Percentiles rank a stretch among this genome's conserved stretches.
Conservation (phyloP, 2,888 invertebrate genomes). For the Eupithecia exiguata region DNA sequence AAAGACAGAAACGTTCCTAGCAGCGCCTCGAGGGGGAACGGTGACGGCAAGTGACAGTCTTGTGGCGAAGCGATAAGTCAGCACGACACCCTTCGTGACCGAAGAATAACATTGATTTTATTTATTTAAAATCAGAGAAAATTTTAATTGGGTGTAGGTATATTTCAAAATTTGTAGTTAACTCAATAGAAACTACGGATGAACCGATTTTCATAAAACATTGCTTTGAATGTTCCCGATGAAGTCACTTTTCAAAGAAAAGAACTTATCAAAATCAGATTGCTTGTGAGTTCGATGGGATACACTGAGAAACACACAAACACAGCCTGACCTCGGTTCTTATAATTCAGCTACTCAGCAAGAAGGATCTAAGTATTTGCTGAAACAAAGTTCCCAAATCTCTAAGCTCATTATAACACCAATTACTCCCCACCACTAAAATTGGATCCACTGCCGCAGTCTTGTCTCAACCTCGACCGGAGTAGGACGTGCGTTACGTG, state of each 20-base stretch:
- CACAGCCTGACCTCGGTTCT: not conserved
- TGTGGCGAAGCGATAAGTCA: conserved; percentile 61
- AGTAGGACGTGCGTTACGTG: conserved; percentile 63
- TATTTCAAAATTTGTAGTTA: not conserved
- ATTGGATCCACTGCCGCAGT: conserved; percentile 45
- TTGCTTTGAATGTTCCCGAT: not conserved
- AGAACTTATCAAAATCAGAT: not conserved
- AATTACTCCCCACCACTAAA: conserved; percentile 42
- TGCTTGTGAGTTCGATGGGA: not conserved
- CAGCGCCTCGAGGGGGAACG: conserved; percentile 46
- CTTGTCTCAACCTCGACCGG: conserved; percentile 41
- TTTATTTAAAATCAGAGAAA: conserved; percentile 11
- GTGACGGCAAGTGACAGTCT: conserved; percentile 61
- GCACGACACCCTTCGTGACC: conserved; percentile 59
- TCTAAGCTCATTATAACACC: conserved; percentile 40
- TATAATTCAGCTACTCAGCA: not conserved
- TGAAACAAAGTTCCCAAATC: conserved; percentile 27
- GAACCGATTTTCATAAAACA: not conserved
- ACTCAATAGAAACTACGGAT: not conserved
- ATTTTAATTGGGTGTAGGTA: not conserved
- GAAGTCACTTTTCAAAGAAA: not conserved
- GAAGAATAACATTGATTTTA: conserved; percentile 49
- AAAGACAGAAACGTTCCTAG: not conserved
- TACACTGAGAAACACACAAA: not conserved
- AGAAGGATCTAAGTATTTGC: not conserved